Evolutionary conservation across 2,888 invertebrate species (phyloP).

Genomic region (Celastrina argiolus): DNA sequence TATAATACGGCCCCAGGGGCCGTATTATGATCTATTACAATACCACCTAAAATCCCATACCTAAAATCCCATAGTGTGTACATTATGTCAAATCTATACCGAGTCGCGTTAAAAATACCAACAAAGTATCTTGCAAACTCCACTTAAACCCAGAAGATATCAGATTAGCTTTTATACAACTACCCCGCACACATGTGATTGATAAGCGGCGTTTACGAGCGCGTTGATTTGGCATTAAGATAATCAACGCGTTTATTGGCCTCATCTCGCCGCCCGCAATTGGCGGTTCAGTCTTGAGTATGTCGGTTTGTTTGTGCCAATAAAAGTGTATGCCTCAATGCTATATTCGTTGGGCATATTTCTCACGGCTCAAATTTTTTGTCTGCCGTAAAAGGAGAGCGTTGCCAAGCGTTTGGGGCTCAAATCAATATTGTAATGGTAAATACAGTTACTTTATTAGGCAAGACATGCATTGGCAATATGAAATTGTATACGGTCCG

Average conservation of each 20-base stretch:
- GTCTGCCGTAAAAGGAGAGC: neutral
- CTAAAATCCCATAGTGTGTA: no score
- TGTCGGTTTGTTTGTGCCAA: constrained; percentile 2
- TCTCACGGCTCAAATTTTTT: neutral
- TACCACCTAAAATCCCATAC: no score
- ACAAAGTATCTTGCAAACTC: no score
- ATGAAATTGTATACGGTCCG: no score
- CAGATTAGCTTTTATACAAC: neutral
- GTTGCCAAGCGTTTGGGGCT: neutral
- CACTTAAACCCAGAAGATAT: no score
- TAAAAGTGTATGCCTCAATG: constrained; percentile 16
- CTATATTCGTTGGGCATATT: neutral
- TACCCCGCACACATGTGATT: neutral
- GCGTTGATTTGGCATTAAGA: constrained; percentile 22
- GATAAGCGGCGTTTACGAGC: neutral
- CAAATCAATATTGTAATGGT: neutral
- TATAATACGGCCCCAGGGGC: no score
- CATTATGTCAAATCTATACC: no score
- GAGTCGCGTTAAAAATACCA: no score
- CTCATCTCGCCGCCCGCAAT: constrained; percentile 29
- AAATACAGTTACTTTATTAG: neutral
- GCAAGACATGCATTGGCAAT: no score
- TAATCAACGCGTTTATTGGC: constrained; percentile 25
- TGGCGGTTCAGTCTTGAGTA: constrained; percentile 20
- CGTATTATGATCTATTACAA: no score